These are phyloP conservation scores for Tor tambroides DNA, from an alignment of 2,113 vertebrate genomes.

Conservation along the genomic window DNA sequence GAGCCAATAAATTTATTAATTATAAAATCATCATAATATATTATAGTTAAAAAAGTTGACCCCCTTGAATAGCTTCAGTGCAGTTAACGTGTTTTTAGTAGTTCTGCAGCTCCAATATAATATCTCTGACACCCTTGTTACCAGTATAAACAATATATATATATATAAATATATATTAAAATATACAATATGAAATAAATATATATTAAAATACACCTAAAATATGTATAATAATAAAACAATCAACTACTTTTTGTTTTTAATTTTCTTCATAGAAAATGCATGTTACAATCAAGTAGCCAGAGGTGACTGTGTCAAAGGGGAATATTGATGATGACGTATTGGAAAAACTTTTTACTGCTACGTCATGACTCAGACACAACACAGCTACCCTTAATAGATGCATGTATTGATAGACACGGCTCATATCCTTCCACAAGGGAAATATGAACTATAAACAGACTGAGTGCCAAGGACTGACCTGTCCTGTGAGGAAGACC, in stretches of 20 bases:
- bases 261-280: neutral
- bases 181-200: neutral
- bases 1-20: neutral
- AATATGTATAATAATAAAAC: neutral
- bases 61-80: conserved; percentile 54
- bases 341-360: neutral
- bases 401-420: neutral
- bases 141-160: neutral
- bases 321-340: neutral
- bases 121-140: neutral
- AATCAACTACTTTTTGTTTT: neutral
- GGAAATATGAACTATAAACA: neutral
- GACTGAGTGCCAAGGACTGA: conserved; percentile 12
- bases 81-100: no score
- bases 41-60: neutral
- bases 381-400: neutral
- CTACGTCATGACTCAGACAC: neutral
- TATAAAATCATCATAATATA: neutral
- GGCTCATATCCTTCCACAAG: neutral
- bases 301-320: neutral
- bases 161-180: no score
- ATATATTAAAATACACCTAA: no score
- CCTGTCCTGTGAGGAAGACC: conserved; percentile 94
- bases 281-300: neutral
- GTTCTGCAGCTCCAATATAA: no score